Conservation (phyloP, 2,113 vertebrate genomes). For the Gadus chalcogrammus region DNA sequence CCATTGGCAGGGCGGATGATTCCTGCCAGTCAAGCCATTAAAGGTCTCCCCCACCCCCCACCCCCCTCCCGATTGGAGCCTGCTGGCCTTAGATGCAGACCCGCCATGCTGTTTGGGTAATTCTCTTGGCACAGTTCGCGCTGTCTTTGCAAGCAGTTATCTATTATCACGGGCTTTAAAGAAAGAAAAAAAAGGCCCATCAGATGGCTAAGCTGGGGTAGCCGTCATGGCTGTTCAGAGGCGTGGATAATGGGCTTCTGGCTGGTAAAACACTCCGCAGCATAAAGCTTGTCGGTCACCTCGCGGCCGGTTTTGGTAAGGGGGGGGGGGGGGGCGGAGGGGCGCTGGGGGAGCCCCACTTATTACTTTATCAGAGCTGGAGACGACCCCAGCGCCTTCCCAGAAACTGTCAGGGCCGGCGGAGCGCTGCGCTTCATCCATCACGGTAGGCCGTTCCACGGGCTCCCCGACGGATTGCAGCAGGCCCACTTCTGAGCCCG, state of each 20-base stretch:
- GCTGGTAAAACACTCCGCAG: constrained; percentile 27
- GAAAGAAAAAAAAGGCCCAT: background rate
- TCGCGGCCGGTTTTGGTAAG: constrained; percentile 30
- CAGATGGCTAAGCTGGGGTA: background rate
- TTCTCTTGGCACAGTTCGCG: background rate
- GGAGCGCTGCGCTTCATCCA: constrained; percentile 67
- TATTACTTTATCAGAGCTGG: constrained; percentile 65
- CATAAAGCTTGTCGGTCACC: constrained; percentile 47
- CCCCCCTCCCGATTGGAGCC: background rate
- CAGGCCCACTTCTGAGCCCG: constrained; percentile 64
- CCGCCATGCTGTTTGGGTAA: background rate
- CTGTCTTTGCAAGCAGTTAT: background rate
- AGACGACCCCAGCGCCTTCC: constrained; percentile 62
- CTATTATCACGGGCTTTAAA: too few relatives aligned
- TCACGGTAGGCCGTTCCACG: constrained; percentile 61
- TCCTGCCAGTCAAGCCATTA: too few relatives aligned
- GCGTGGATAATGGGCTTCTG: constrained; percentile 37
- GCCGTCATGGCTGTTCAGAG: constrained; percentile 12
- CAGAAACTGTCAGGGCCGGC: constrained; percentile 70
- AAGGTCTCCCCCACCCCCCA: background rate
- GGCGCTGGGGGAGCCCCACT: constrained; percentile 30
- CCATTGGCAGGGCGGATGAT: background rate
- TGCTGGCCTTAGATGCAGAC: background rate
- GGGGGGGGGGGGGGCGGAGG: constrained; percentile 17
- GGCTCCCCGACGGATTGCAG: constrained; percentile 60